These are phyloP conservation scores for Oopsacas minuta DNA, from an alignment of 37 sponge, comb jelly and placozoan species.

Conservation along the genomic window DNA sequence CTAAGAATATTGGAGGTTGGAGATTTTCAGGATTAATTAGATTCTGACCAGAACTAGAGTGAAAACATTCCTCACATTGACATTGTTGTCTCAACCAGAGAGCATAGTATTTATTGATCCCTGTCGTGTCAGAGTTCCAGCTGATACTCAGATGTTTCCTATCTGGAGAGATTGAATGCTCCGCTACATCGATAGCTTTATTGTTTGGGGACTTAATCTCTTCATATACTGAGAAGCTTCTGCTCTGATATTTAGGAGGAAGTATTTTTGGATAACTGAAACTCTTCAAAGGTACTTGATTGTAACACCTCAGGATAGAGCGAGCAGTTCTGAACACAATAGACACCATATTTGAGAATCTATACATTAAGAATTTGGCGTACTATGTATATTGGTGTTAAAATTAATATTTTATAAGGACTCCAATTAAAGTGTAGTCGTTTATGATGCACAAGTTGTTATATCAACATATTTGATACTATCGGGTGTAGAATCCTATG, in stretches of 20 bases:
- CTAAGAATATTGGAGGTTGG: background rate
- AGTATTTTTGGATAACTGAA: background rate
- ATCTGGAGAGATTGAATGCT: background rate
- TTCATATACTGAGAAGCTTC: background rate
- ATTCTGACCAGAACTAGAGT: background rate
- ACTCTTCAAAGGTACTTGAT: background rate
- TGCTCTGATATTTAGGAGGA: background rate
- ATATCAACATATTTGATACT: too few species aligned
- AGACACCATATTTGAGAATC: too few species aligned
- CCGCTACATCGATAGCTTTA: background rate
- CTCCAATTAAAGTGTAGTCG: too few species aligned
- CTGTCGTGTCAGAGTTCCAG: background rate
- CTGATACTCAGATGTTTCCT: background rate
- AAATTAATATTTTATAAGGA: too few species aligned
- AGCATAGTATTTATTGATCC: background rate
- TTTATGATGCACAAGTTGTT: too few species aligned
- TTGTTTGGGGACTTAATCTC: background rate
- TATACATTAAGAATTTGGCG: too few species aligned
- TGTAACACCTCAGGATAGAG: background rate
- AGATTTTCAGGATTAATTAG: background rate
- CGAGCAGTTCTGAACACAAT: background rate
- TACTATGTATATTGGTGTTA: too few species aligned
- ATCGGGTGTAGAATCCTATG: too few species aligned
- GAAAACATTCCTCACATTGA: background rate
- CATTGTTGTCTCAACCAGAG: slow-evolving; percentile 3